phyloP scores from a whole-genome alignment of 1,140 invertebrate genomes.

The Zaprionus africanus region DNA sequence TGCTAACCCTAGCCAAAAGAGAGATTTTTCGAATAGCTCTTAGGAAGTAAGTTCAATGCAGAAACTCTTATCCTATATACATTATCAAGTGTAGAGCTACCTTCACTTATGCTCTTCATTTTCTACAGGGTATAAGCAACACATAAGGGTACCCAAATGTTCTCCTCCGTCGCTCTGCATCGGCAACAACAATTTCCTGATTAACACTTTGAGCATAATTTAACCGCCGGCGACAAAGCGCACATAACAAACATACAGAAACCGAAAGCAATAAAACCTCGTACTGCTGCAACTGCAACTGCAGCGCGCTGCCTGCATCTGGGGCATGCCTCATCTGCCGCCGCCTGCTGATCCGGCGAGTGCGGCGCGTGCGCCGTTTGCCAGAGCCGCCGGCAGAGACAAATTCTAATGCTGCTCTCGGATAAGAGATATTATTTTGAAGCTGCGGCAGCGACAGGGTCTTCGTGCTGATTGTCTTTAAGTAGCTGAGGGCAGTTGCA shows the following conservation, averaged over 20 bases:
- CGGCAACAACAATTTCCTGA: constrained; percentile 73
- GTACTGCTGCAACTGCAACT: constrained; percentile 1
- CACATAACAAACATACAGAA: constrained; percentile 68
- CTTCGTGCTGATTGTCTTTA: constrained; percentile 79
- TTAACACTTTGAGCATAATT: constrained; percentile 82
- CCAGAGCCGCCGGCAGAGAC: constrained; percentile 56
- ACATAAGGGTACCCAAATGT: constrained; percentile 64
- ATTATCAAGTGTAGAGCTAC: background rate
- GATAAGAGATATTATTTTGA: constrained; percentile 67
- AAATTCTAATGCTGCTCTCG: constrained; percentile 73
- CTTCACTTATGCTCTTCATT: background rate
- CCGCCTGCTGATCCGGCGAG: constrained; percentile 18
- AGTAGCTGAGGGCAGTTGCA: constrained; percentile 71
- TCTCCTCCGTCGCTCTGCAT: background rate
- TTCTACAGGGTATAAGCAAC: constrained; percentile 16
- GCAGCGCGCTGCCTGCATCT: constrained; percentile 27
- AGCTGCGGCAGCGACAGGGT: constrained; percentile 30
- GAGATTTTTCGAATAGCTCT: no score
- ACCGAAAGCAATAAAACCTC: constrained; percentile 1
- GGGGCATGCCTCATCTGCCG: constrained; percentile 29
- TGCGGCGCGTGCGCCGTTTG: constrained; percentile 65
- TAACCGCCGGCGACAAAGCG: constrained; percentile 74
- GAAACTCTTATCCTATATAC: no score
- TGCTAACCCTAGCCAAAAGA: no score
- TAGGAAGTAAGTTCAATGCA: no score